Percentiles rank a stretch among this genome's conserved stretches.
Conservation (phyloP, 1,140 invertebrate genomes). For the Drosophila cardini region DNA sequence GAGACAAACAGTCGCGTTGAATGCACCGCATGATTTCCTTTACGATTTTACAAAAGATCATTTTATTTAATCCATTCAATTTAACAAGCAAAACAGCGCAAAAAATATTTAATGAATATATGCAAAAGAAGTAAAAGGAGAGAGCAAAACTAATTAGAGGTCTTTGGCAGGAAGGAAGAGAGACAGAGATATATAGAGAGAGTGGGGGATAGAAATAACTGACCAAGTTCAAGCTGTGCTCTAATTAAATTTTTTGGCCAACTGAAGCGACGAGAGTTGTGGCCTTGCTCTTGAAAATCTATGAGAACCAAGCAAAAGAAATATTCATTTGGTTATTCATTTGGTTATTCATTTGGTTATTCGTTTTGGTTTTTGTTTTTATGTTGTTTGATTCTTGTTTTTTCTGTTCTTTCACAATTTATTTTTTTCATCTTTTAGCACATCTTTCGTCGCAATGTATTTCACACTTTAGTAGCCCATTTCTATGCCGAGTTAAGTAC, state of each 20-base stretch:
- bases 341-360: constrained; percentile 11
- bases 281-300: constrained; percentile 40
- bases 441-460: constrained; percentile 30
- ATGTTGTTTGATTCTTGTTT: not conserved
- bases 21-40: constrained; percentile 33
- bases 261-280: constrained; percentile 4
- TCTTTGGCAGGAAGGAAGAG: not conserved
- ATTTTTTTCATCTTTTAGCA: not conserved
- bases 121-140: not conserved
- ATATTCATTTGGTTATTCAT: constrained; percentile 14
- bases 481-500: constrained; percentile 29
- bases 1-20: constrained; percentile 26
- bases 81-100: constrained; percentile 7
- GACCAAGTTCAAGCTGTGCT: constrained; percentile 33
- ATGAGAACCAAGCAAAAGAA: constrained; percentile 12
- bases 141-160: constrained; percentile 49
- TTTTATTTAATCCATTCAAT: constrained; percentile 37
- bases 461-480: constrained; percentile 21
- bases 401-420: not conserved
- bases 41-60: constrained; percentile 5
- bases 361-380: not conserved
- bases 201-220: not conserved
- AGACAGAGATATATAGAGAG: not conserved
- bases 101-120: constrained; percentile 3
- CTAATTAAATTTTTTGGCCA: constrained; percentile 44